phyloP scores from a whole-genome alignment of 2,888 invertebrate species.

The Eubasilissa splendida region DNA sequence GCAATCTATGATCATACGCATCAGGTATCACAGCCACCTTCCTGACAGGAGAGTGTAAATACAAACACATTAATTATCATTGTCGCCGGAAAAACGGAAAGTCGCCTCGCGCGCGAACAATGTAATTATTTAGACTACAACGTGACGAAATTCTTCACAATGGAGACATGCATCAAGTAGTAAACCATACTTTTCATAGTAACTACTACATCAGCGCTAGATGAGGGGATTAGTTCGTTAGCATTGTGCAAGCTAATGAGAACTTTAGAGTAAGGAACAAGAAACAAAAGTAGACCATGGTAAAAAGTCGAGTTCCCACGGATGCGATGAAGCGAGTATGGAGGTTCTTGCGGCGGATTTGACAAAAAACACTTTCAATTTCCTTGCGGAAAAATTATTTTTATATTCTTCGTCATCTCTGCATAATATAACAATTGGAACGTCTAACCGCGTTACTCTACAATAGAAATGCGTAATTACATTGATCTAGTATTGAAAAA shows the following conservation, averaged over 20 bases:
- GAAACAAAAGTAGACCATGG: conserved; percentile 43
- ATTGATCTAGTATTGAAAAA: too few relatives aligned
- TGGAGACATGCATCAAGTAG: conserved; percentile 44
- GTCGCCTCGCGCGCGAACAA: conserved; percentile 62
- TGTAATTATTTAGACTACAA: conserved; percentile 45
- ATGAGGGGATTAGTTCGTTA: conserved; percentile 22
- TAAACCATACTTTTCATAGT: conserved; percentile 47
- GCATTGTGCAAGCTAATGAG: conserved; percentile 55
- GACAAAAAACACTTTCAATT: conserved; percentile 50
- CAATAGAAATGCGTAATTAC: too few relatives aligned
- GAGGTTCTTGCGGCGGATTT: conserved; percentile 37
- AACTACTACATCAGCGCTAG: background rate
- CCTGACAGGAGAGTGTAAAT: background rate
- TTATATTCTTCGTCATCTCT: background rate
- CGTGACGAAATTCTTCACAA: conserved; percentile 47
- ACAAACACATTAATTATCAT: conserved; percentile 38
- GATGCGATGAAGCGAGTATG: conserved; percentile 40
- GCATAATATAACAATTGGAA: too few relatives aligned
- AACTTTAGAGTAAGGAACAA: conserved; percentile 43
- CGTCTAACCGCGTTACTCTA: too few relatives aligned
- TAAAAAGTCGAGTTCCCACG: conserved; percentile 54
- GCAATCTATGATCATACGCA: too few relatives aligned
- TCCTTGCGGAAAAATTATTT: conserved; percentile 16
- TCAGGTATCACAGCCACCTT: background rate
- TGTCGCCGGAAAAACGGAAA: conserved; percentile 60